Evolutionary conservation across 2,888 invertebrate genomes (phyloP).

Genomic region (Hermaeophaga mercurialis): DNA sequence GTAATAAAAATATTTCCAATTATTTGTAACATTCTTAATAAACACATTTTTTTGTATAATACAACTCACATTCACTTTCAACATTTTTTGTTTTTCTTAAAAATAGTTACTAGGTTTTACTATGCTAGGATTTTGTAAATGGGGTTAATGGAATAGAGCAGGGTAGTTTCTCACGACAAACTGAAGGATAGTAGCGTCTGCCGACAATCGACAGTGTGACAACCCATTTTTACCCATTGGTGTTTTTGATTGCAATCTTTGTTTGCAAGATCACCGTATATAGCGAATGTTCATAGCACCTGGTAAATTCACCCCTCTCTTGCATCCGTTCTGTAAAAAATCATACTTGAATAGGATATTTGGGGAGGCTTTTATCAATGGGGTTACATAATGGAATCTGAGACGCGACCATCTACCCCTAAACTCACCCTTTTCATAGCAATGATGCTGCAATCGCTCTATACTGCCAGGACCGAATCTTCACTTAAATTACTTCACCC

Average conservation of each 20-base stretch:
- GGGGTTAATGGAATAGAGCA: conserved; percentile 21
- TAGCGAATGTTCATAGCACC: conserved; percentile 54
- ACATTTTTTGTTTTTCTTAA: not conserved
- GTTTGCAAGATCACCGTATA: conserved; percentile 55
- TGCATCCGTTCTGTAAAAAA: conserved; percentile 53
- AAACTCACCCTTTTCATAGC: conserved; percentile 57
- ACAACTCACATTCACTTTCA: conserved; percentile 3
- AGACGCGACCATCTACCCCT: conserved; percentile 56
- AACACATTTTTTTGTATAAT: not conserved
- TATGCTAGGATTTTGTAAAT: conserved; percentile 2
- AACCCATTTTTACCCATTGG: conserved; percentile 52
- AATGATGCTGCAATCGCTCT: conserved; percentile 54
- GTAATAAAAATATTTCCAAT: not conserved
- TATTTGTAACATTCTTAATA: not conserved
- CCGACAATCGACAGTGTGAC: conserved; percentile 33
- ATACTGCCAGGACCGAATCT: conserved; percentile 37
- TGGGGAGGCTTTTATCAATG: conserved; percentile 56
- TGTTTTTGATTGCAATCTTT: conserved; percentile 56
- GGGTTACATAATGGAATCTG: conserved; percentile 58
- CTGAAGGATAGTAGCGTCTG: conserved; percentile 32
- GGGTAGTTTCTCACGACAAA: conserved; percentile 30
- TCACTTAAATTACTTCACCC: not conserved
- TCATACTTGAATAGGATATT: conserved; percentile 56
- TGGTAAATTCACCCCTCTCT: conserved; percentile 56
- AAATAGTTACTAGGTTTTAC: not conserved